Conservation (phyloP, 2,797 vertebrate species). For the Numenius phaeopus region DNA sequence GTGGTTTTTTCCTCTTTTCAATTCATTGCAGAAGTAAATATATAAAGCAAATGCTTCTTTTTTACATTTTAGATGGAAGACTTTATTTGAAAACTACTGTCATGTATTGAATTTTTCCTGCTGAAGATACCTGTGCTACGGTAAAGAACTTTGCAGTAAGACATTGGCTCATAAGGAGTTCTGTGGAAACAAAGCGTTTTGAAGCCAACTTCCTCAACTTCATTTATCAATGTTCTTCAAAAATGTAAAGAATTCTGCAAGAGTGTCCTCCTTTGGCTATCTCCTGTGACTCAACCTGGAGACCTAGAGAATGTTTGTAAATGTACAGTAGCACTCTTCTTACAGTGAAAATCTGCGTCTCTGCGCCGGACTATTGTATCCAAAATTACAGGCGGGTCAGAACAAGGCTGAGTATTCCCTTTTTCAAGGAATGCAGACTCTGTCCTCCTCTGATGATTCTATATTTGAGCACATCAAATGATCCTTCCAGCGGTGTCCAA, state of each 20-base stretch:
- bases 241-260: conserved; percentile 79
- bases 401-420: conserved; percentile 72
- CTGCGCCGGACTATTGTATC: conserved; percentile 74
- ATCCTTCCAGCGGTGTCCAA: conserved; percentile 86
- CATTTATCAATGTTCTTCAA: conserved; percentile 80
- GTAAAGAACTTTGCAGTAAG: conserved; percentile 78
- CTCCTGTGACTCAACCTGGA: conserved; percentile 80
- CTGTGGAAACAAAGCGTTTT: conserved; percentile 80
- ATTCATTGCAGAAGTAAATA: background rate
- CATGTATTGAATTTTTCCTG: conserved; percentile 93
- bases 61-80: conserved; percentile 93
- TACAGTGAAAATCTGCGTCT: conserved; percentile 69
- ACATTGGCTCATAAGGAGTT: conserved; percentile 82
- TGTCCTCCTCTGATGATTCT: conserved; percentile 84
- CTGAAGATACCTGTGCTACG: conserved; percentile 76
- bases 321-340: conserved; percentile 78
- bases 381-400: conserved; percentile 63
- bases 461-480: conserved; percentile 92
- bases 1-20: background rate
- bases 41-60: conserved; percentile 74
- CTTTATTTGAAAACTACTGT: conserved; percentile 99
- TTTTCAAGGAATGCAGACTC: conserved; percentile 77
- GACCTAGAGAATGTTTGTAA: conserved; percentile 79
- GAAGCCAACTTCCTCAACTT: conserved; percentile 81
- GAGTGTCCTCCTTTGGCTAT: conserved; percentile 78